phyloP scores from a whole-genome alignment of 2,113 vertebrate genomes.

The Steatornis caripensis region DNA sequence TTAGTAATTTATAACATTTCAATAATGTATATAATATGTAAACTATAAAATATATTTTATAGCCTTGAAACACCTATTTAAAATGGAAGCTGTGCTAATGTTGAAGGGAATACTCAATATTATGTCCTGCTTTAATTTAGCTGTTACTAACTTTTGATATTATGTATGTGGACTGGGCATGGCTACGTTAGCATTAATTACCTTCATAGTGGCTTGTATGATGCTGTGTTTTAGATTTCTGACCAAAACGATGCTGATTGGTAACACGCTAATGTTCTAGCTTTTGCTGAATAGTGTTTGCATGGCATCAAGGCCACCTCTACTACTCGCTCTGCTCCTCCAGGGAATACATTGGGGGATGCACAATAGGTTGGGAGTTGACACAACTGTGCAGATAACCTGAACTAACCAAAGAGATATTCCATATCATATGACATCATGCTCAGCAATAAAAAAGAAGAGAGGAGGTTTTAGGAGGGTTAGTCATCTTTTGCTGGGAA shows the following conservation, averaged over 20 bases:
- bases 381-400: not conserved
- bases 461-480: not conserved
- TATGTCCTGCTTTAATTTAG: not conserved
- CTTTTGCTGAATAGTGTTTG: not conserved
- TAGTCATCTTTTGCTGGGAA: not conserved
- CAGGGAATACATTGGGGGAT: not conserved
- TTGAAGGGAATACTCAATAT: not conserved
- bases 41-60: not conserved
- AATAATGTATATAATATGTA: no score
- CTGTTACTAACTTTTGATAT: not conserved
- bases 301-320: not conserved
- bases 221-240: not conserved
- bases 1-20: no score
- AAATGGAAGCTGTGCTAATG: not conserved
- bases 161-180: not conserved
- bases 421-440: accelerated
- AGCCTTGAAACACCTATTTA: not conserved
- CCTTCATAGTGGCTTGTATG: not conserved
- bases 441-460: not conserved
- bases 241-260: not conserved
- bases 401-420: not conserved
- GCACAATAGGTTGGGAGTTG: not conserved
- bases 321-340: not conserved
- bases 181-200: not conserved
- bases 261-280: not conserved